Evolutionary conservation across 2,888 invertebrate species (phyloP).

Genomic region (Acanthosepion lycidas): DNA sequence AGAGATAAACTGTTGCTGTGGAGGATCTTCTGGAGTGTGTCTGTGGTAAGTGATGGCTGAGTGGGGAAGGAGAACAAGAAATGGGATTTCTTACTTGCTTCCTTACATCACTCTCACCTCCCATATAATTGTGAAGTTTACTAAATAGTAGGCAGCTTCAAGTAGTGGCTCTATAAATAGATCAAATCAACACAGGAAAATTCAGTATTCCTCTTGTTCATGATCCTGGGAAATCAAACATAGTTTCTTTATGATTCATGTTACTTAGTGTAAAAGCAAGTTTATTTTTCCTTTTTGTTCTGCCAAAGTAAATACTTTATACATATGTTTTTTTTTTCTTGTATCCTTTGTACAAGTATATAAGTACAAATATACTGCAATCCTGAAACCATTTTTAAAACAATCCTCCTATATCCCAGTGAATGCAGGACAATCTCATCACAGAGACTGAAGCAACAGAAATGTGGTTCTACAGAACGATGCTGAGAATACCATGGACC

Average conservation of each 20-base stretch:
- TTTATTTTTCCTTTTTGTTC: neutral
- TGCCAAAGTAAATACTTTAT: neutral
- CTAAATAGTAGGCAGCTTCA: conserved; percentile 18
- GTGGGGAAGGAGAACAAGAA: neutral
- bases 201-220: neutral
- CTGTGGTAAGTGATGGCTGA: neutral
- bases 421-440: too few species aligned
- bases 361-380: too few species aligned
- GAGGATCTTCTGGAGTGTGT: neutral
- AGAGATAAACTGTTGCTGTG: conserved; percentile 33
- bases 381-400: too few species aligned
- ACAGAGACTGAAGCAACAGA: too few species aligned
- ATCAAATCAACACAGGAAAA: neutral
- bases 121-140: neutral
- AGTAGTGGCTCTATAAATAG: neutral
- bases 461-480: too few species aligned
- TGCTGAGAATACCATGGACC: too few species aligned
- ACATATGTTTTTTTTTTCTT: too few species aligned
- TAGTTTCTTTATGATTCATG: neutral
- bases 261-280: neutral
- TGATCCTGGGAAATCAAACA: neutral
- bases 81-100: neutral
- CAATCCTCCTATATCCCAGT: too few species aligned
- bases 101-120: neutral
- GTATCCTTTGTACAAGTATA: too few species aligned